A percentile compares a stretch with the other conserved stretches of the same genome.
Evolutionary conservation across 2,113 vertebrate genomes (phyloP).

Genomic region (Camelus bactrianus): DNA sequence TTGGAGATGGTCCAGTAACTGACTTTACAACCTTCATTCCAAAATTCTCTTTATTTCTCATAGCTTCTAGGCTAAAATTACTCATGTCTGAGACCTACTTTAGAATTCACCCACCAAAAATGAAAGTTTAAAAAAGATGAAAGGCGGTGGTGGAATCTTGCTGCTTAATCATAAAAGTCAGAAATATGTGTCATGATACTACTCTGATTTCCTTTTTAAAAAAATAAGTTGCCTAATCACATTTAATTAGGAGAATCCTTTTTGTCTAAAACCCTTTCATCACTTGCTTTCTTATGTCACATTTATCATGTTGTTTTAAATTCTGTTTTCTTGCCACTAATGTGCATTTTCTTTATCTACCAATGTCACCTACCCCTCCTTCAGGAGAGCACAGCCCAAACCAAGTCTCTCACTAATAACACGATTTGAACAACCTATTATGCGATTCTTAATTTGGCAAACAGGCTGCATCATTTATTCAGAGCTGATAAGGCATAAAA

Average conservation of each 20-base stretch:
- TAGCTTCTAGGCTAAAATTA: conserved; percentile 42
- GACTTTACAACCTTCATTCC: conserved; percentile 28
- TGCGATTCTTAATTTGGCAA: conserved; percentile 75
- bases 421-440: conserved; percentile 74
- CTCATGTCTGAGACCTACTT: conserved; percentile 5
- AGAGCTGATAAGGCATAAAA: conserved; percentile 68
- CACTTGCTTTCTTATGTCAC: conserved; percentile 37
- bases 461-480: conserved; percentile 76
- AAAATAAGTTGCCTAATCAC: conserved; percentile 71
- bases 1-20: not conserved
- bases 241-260: conserved; percentile 73
- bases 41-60: conserved; percentile 38
- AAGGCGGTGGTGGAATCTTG: not conserved
- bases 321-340: conserved; percentile 73
- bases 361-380: conserved; percentile 70
- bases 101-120: conserved; percentile 52
- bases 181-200: conserved; percentile 50
- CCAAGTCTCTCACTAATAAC: conserved; percentile 69
- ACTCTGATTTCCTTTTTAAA: conserved; percentile 36
- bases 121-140: conserved; percentile 37
- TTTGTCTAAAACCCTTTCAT: conserved; percentile 71
- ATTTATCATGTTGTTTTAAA: conserved; percentile 65
- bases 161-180: conserved; percentile 62
- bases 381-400: conserved; percentile 53
- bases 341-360: conserved; percentile 67